Base-by-base conservation (phyloP, 2,797 vertebrate genomes). In the Momotus momota region DNA sequence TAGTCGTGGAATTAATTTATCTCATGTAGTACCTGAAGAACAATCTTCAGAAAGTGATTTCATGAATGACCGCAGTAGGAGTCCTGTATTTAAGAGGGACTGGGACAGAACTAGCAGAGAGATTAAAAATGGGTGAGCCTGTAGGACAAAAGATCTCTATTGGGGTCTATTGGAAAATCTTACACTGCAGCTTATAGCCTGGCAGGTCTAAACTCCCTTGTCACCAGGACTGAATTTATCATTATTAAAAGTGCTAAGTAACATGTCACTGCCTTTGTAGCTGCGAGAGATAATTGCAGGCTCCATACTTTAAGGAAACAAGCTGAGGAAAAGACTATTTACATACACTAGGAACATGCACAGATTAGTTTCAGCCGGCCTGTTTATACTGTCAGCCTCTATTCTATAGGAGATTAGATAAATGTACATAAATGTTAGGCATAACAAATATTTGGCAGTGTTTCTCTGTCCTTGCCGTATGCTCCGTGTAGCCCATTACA, bases 231-330 rank as follows among this genome's bases (percentile, higher is more conserved):
- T 94, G 94, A 93, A 97, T 97, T 97, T 96, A 64, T 97, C 80
- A 74, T 90, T 91, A 90, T 89, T 96, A 95, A 93, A 97, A 96
- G 93, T 94, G 94, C 92, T 94, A 96, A 97, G 93, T 96, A 97
- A 96, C 94, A 94, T 97, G 93, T 96, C 91, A 79, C 96, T 98
- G 94, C 88, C 96, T 96, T 73, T 96, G 35, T 94, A 58, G 29
- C 93, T 83, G 83, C 58, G 81, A 31, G 49, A 97, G 96, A 94
- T 97, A 97, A 98, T 98, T 98, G 97, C 94, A 94, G 96, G 88
- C 91, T 97, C 77, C 74, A 58, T 94, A 86, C 93, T 97, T 97
- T 95, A 96, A 97, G 96, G 96, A 97, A 97, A 92, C 88, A 95
- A 96, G 96, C 85, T 75, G 93, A 93, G 91, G 88, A 88, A 91